Evolutionary conservation across 2,888 invertebrate genomes (phyloP), one percentile per base, ranked within the genome.

Genomic region (Parochlus steinenii): DNA sequence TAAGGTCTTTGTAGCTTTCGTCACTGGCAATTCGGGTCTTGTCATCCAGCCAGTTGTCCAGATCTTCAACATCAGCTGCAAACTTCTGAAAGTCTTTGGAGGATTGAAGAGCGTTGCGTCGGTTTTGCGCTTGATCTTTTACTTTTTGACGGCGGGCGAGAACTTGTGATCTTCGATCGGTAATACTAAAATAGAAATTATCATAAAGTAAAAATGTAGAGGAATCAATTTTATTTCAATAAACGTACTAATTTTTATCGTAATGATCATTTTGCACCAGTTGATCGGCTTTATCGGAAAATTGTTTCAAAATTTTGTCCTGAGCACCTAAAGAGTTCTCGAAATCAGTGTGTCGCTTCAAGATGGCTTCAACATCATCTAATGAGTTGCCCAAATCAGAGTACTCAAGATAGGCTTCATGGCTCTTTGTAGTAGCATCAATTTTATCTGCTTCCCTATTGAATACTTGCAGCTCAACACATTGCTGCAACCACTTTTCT

Each of bases 381-480:
- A 87, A 63, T 0, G 89, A 86, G 40, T 77, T 75, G 43, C 93
- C 95, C 28, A 85, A 67, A 44, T 89, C 79, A 7, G 71, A 71
- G 56, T 82, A 83, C 47, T 92, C 92, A 14, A 97, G 64, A 60
- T 87, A 92, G 0, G 90, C 87, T 54, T 90, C 82, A 53, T 97
- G 93, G 11, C 89, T 85, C 36, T 86, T 85, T 31, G 87, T 89
- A 8, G 85, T 79, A 1, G 95, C 90, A 59, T 97, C 95, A 42
- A 97, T 86, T 54, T 93, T 86, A 54, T 97, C 95, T 0, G 93
- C 93, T 56, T 97, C 97, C 24, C 89, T 74, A 58, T 90, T 90
- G 61, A 93, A 92, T 43, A 80, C 70, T 58, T 87, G 90, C 40
- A 95, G 62, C 46, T 92, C 85, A 20, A 87, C 70, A 43, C 86